Evolutionary conservation across 1,140 invertebrate species (phyloP), one percentile per base, ranked within the genome.

Genomic region (Physella acuta): DNA sequence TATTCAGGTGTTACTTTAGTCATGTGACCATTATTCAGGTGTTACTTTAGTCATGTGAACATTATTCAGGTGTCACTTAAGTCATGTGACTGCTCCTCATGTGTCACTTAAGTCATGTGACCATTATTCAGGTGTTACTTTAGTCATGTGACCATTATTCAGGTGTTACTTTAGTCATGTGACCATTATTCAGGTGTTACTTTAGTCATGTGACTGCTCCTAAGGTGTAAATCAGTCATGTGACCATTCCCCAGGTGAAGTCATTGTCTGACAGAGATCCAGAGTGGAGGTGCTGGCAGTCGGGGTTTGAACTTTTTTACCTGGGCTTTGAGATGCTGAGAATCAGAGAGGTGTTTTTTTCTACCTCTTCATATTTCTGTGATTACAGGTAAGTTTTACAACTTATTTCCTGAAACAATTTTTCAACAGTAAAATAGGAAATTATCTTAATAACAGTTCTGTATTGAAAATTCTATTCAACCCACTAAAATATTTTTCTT

Each of bases 211-310:
- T n/a, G n/a, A n/a, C n/a, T n/a, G n/a, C n/a, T n/a, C n/a, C n/a
- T n/a, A n/a, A n/a, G n/a, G n/a, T n/a, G n/a, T n/a, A n/a, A n/a
- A n/a, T n/a, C n/a, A n/a, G n/a, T n/a, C n/a, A n/a, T n/a, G n/a
- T n/a, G n/a, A n/a, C 24, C 8, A n/a, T 24, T 60, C 17, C 24
- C 2, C 52, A 67, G 64, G 34, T 67, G 3, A 53, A 53, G 24
- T 36, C 37, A 3, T 49, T 78, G 31, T 72, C 65, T 44, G 70
- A 72, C 24, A 70, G 71, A 14, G 70, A 71, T 72, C 93, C 94
- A 36, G 92, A 95, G 78, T 99, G 96, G 96, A 88, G 92, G 65
- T 89, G 97, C 3, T 99, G 97, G 97, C 94, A 97, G 83, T 94
- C 93, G 0, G 97, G 97, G 0, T 87, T 98, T 71, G 92, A 95